Evolutionary conservation across 92 coral and sea anemone genomes (phyloP).

Genomic region (Porites cylindrica): DNA sequence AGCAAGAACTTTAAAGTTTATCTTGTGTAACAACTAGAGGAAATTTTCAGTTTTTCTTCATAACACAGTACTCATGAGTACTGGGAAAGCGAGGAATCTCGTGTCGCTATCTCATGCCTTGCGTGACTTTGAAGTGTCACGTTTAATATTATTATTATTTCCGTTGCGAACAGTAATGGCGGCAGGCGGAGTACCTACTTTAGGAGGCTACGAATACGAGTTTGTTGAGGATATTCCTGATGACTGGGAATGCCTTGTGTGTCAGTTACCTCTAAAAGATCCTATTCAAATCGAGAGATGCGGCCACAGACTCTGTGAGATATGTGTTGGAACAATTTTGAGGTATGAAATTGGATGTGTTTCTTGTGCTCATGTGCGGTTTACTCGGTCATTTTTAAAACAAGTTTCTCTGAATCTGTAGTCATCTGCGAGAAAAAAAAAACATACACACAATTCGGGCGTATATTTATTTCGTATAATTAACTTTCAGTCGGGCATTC

Average conservation of each 20-base stretch:
- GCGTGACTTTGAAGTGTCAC: constrained; percentile 28
- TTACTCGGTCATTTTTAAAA: not conserved
- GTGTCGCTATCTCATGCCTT: not conserved
- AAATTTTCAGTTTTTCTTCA: too few species aligned
- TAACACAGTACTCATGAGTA: too few species aligned
- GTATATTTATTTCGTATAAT: not conserved
- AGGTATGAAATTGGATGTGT: constrained; percentile 37
- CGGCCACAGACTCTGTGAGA: constrained; percentile 75
- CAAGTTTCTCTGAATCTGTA: not conserved
- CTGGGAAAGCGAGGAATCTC: too few species aligned
- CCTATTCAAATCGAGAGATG: constrained; percentile 67
- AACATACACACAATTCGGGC: not conserved
- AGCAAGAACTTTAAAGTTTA: too few species aligned
- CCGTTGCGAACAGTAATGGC: constrained; percentile 39
- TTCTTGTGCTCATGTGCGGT: not conserved
- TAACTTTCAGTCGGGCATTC: not conserved
- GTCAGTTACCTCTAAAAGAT: constrained; percentile 66
- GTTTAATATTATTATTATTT: not conserved
- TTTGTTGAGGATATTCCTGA: constrained; percentile 66
- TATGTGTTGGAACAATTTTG: constrained; percentile 59
- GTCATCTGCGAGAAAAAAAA: not conserved
- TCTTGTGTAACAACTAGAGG: too few species aligned
- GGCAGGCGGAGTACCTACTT: constrained; percentile 41
- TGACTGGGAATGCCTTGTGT: constrained; percentile 71
- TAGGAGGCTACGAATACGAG: constrained; percentile 67